Evolutionary conservation across 2,888 invertebrate species (phyloP).

Genomic region (Choristoneura rosaceana): DNA sequence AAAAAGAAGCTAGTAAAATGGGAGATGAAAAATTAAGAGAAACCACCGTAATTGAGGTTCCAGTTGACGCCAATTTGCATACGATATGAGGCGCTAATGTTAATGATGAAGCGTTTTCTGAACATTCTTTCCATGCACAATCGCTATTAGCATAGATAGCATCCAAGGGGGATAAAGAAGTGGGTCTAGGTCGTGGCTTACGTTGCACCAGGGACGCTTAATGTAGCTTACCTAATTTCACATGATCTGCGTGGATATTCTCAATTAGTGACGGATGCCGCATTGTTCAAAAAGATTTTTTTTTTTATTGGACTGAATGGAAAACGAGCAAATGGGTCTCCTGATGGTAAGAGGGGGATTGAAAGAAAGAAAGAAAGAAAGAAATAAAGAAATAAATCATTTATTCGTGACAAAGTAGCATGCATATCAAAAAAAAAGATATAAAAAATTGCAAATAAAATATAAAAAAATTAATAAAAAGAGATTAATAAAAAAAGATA

Average conservation of each 20-base stretch:
- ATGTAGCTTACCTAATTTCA: constrained; percentile 24
- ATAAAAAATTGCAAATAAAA: too few species aligned
- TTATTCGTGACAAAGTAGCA: too few species aligned
- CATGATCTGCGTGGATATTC: constrained; percentile 2
- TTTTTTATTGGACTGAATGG: too few species aligned
- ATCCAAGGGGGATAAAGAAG: constrained; percentile 53
- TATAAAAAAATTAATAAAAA: too few species aligned
- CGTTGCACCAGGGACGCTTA: constrained; percentile 23
- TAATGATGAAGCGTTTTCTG: constrained; percentile 54
- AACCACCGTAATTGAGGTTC: constrained; percentile 72
- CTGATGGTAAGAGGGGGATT: too few species aligned
- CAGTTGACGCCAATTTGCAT: constrained; percentile 77
- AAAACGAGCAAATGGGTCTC: too few species aligned
- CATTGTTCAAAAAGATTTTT: neutral
- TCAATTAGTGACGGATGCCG: constrained; percentile 12
- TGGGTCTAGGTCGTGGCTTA: constrained; percentile 27
- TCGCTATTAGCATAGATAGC: constrained; percentile 75
- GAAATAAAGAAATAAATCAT: too few species aligned
- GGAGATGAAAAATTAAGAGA: constrained; percentile 70
- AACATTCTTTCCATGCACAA: constrained; percentile 69
- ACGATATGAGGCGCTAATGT: constrained; percentile 79
- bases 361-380: too few species aligned
- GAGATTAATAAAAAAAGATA: too few species aligned
- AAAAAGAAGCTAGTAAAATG: constrained; percentile 68
- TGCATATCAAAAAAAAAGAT: too few species aligned